Percentiles rank a stretch among this genome's conserved stretches.
phyloP scores from a whole-genome alignment of 2,888 invertebrate genomes.

The Synanthedon myopaeformis region DNA sequence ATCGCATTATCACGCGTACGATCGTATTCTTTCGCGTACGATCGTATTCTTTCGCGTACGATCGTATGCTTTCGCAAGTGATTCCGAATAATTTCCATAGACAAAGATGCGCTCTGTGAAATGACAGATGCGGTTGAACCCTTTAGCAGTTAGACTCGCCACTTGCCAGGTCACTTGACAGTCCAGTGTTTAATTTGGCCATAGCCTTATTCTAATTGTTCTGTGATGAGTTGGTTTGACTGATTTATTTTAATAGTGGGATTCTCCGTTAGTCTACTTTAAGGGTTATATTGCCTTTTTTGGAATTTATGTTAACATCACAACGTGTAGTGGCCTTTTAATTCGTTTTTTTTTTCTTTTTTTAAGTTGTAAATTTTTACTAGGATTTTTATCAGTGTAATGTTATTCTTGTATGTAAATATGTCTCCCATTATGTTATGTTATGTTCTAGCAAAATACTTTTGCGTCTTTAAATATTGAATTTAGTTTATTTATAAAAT shows the following conservation, averaged over 20 bases:
- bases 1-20: too few species aligned
- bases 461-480: slow-evolving; percentile 53
- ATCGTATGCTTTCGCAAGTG: too few species aligned
- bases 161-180: neutral
- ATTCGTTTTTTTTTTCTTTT: slow-evolving; percentile 7
- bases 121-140: neutral
- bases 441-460: slow-evolving; percentile 44
- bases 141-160: neutral
- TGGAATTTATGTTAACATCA: slow-evolving; percentile 31
- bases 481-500: slow-evolving; percentile 64
- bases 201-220: slow-evolving; percentile 30
- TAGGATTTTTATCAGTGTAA: slow-evolving; percentile 35
- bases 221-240: slow-evolving; percentile 44
- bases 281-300: slow-evolving; percentile 21
- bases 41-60: too few species aligned
- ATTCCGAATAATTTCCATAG: too few species aligned
- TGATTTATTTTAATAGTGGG: slow-evolving; percentile 36
- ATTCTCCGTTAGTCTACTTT: slow-evolving; percentile 26
- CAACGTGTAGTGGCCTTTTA: slow-evolving; percentile 31
- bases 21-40: too few species aligned
- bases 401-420: slow-evolving; percentile 58
- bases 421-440: slow-evolving; percentile 44
- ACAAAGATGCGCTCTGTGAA: too few species aligned
- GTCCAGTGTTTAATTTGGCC: neutral
- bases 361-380: slow-evolving; percentile 63